Evolutionary conservation across 1,140 invertebrate genomes (phyloP).

Genomic region (Zaprionus lachaisei): DNA sequence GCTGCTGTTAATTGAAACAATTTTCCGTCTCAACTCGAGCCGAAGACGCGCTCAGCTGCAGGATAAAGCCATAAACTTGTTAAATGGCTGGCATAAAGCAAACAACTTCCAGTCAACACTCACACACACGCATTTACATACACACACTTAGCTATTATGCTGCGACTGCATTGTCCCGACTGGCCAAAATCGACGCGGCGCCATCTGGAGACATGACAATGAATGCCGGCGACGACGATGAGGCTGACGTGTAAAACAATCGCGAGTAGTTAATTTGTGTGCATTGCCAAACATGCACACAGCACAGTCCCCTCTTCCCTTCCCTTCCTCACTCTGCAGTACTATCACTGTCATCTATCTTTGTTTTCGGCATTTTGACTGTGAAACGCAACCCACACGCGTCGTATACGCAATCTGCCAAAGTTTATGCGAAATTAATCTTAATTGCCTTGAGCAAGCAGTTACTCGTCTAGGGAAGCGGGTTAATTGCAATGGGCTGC

Average conservation of each 20-base stretch:
- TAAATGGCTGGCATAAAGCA: conserved; percentile 59
- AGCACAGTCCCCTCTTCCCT: background rate
- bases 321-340: background rate
- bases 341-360: background rate
- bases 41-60: conserved; percentile 57
- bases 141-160: conserved; percentile 17
- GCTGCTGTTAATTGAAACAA: conserved; percentile 70
- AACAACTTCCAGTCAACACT: conserved; percentile 35
- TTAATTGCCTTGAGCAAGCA: conserved; percentile 58
- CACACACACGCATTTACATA: conserved; percentile 3
- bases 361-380: conserved; percentile 18
- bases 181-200: conserved; percentile 25
- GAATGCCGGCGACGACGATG: conserved; percentile 19
- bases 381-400: conserved; percentile 25
- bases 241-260: conserved; percentile 71
- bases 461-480: background rate
- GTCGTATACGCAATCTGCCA: conserved; percentile 60
- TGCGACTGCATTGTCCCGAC: conserved; percentile 42
- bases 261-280: conserved; percentile 72
- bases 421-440: conserved; percentile 73
- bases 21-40: conserved; percentile 55
- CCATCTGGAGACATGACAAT: conserved; percentile 16
- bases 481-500: background rate
- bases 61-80: conserved; percentile 61
- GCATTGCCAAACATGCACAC: conserved; percentile 38